Evolutionary conservation across 2,797 vertebrate species (phyloP).

Genomic region (Psittacula derbiana): DNA sequence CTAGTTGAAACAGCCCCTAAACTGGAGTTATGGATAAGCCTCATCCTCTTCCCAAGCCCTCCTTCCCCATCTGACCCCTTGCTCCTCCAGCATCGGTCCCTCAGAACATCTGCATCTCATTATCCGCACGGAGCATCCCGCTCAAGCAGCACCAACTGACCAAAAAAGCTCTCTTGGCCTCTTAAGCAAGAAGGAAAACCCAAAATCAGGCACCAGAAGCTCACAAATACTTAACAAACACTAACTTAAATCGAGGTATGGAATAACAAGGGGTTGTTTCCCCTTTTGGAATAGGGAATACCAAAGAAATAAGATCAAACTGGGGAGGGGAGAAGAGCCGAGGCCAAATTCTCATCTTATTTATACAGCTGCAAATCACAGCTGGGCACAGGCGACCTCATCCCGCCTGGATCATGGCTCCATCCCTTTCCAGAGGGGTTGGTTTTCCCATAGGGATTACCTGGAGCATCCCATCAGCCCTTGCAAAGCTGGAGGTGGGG

Average conservation of each 20-base stretch:
- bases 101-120: neutral
- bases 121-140: neutral
- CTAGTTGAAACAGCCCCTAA: neutral
- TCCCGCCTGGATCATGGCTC: fast-evolving
- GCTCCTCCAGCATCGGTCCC: neutral
- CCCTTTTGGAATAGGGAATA: neutral
- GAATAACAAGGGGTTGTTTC: neutral
- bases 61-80: neutral
- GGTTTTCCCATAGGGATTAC: neutral
- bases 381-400: neutral
- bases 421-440: fast-evolving
- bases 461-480: neutral
- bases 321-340: neutral
- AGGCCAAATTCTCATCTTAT: neutral
- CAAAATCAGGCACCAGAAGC: neutral
- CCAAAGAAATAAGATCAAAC: fast-evolving
- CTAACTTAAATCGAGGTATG: neutral
- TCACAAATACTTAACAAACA: neutral
- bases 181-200: neutral
- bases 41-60: neutral
- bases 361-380: slow-evolving; percentile 34
- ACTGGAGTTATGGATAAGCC: neutral
- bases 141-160: neutral
- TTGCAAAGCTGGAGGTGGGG: neutral
- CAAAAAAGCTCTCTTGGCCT: neutral